Evolutionary conservation across 2,797 vertebrate species (phyloP).

Genomic region (Tiaroga cobitis): DNA sequence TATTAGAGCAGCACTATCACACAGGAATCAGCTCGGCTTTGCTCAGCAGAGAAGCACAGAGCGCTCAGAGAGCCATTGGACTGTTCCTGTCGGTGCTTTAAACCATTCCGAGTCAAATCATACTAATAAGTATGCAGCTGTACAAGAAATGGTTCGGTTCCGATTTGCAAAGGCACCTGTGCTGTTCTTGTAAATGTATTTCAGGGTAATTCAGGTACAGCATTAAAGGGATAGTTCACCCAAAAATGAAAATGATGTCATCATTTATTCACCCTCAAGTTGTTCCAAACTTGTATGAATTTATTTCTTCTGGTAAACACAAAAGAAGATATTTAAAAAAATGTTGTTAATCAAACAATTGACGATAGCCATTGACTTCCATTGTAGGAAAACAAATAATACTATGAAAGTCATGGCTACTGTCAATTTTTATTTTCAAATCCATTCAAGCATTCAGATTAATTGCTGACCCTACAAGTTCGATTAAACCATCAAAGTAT

Average conservation of each 20-base stretch:
- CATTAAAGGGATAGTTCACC: neutral
- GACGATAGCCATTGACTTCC: too few relatives aligned
- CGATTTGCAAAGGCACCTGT: slow-evolving; percentile 31
- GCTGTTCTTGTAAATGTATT: slow-evolving; percentile 15
- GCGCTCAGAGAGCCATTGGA: slow-evolving; percentile 35
- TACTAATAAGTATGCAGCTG: slow-evolving; percentile 43
- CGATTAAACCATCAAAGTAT: neutral
- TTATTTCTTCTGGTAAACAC: too few relatives aligned
- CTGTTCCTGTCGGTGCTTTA: slow-evolving; percentile 30
- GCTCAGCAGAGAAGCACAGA: slow-evolving; percentile 64
- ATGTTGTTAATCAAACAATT: too few relatives aligned
- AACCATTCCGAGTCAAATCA: slow-evolving; percentile 41
- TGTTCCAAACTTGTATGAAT: too few relatives aligned
- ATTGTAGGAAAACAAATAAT: too few relatives aligned
- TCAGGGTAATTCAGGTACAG: neutral
- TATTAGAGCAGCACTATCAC: slow-evolving; percentile 81
- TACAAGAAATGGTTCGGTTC: slow-evolving; percentile 12
- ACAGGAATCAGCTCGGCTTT: slow-evolving; percentile 67
- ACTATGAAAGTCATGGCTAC: too few relatives aligned
- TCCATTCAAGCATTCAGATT: neutral
- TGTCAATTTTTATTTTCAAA: neutral
- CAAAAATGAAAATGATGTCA: too few relatives aligned
- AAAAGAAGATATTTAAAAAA: too few relatives aligned
- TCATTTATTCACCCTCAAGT: too few relatives aligned
- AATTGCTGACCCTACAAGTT: neutral